Percentiles rank a stretch among this genome's conserved stretches.
phyloP scores from a whole-genome alignment of 2,113 vertebrate species.

The Acanthochromis polyacanthus region DNA sequence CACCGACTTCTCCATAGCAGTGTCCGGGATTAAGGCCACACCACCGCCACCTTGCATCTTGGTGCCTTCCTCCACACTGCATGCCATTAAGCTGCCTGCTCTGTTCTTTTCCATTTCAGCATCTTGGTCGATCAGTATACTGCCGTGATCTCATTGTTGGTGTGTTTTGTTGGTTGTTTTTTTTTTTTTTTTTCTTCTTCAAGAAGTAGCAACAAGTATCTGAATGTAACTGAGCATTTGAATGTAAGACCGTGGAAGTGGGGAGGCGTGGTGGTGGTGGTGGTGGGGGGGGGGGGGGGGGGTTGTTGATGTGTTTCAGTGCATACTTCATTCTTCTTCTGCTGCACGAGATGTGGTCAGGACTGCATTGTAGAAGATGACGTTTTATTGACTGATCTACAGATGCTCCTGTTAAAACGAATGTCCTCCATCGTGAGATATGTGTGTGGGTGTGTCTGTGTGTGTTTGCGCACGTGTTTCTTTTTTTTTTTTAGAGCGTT shows the following conservation, averaged over 20 bases:
- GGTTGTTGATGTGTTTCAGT: constrained; percentile 68
- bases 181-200: constrained; percentile 14
- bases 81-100: constrained; percentile 79
- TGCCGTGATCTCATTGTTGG: constrained; percentile 63
- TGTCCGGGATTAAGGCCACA: constrained; percentile 64
- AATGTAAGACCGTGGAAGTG: constrained; percentile 56
- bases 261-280: no score
- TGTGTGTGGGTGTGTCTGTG: constrained; percentile 26
- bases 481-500: constrained; percentile 39
- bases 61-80: constrained; percentile 71
- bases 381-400: constrained; percentile 61
- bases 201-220: constrained; percentile 44
- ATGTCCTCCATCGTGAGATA: constrained; percentile 65
- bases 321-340: constrained; percentile 73
- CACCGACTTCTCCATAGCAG: constrained; percentile 71
- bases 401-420: constrained; percentile 69
- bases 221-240: constrained; percentile 74
- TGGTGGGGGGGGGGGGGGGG: neutral
- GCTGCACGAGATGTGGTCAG: constrained; percentile 78
- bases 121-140: constrained; percentile 71
- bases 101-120: constrained; percentile 75
- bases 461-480: constrained; percentile 26
- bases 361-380: constrained; percentile 75
- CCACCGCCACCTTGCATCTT: constrained; percentile 74
- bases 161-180: neutral